phyloP scores from a whole-genome alignment of 1,140 invertebrate genomes.

The Cydia pomonella region DNA sequence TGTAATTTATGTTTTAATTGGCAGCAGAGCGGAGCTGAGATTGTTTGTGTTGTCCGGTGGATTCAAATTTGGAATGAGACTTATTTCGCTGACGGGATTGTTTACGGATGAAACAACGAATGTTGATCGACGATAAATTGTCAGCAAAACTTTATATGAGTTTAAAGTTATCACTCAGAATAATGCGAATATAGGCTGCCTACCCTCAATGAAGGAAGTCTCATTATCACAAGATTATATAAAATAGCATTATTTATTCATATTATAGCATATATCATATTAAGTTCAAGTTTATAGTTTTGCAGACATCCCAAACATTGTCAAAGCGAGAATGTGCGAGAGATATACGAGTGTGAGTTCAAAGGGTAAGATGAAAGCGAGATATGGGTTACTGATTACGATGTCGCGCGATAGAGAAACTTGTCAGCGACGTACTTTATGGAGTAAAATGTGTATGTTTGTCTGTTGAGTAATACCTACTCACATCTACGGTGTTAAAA shows the following conservation, averaged over 20 bases:
- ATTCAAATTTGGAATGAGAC: background rate
- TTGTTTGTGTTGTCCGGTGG: background rate
- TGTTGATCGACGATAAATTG: background rate
- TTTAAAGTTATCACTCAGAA: background rate
- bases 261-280: background rate
- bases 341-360: background rate
- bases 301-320: background rate
- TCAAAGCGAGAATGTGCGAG: background rate
- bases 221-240: no score
- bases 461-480: no score
- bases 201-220: no score
- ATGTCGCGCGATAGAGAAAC: background rate
- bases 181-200: no score
- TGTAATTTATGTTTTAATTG: slow-evolving; percentile 20
- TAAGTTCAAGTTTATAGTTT: background rate
- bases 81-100: background rate
- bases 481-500: no score
- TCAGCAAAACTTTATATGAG: background rate
- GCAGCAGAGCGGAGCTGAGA: background rate
- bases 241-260: background rate
- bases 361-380: background rate
- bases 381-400: background rate
- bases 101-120: slow-evolving; percentile 3
- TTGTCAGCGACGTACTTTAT: no score
- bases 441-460: no score